Evolutionary conservation across 1,140 invertebrate species (phyloP).

Genomic region (Arctopsyche grandis): DNA sequence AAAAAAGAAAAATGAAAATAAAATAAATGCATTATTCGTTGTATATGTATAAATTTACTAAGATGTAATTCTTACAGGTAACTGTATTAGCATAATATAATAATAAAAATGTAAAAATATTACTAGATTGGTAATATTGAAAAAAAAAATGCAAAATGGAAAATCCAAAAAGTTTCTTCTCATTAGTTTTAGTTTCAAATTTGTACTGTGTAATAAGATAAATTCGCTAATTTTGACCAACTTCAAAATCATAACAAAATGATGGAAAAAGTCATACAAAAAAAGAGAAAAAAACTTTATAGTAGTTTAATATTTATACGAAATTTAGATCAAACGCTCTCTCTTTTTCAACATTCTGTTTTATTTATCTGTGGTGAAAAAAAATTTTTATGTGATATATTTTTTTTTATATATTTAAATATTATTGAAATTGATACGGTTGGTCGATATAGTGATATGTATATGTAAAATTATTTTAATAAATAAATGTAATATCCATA

Average conservation of each 20-base stretch:
- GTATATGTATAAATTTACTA: slow-evolving; percentile 33
- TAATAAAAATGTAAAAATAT: slow-evolving; percentile 19
- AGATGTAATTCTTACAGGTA: slow-evolving; percentile 23
- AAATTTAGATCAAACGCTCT: slow-evolving; percentile 17
- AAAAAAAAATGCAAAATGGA: slow-evolving; percentile 52
- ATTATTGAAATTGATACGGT: slow-evolving; percentile 34
- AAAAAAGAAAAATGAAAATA: background rate
- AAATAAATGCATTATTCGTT: slow-evolving; percentile 33
- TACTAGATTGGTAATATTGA: slow-evolving; percentile 15
- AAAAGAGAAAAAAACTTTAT: background rate
- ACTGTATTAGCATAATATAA: slow-evolving; percentile 21
- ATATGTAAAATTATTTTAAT: slow-evolving; percentile 55
- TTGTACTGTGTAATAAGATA: slow-evolving; percentile 54
- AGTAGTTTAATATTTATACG: background rate
- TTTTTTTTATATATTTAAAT: slow-evolving; percentile 7
- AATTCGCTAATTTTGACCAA: slow-evolving; percentile 51
- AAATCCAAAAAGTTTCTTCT: slow-evolving; percentile 55
- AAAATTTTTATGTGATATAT: slow-evolving; percentile 25
- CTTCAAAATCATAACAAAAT: background rate
- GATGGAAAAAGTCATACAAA: background rate
- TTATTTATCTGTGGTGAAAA: slow-evolving; percentile 13
- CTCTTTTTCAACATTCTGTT: slow-evolving; percentile 17
- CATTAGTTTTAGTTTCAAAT: slow-evolving; percentile 52
- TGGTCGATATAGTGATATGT: slow-evolving; percentile 50
- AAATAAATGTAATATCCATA: slow-evolving; percentile 50